Evolutionary conservation across 92 coral and sea anemone species (phyloP), one percentile per base, ranked within the genome.

Genomic region (Zoanthus gigantus): DNA sequence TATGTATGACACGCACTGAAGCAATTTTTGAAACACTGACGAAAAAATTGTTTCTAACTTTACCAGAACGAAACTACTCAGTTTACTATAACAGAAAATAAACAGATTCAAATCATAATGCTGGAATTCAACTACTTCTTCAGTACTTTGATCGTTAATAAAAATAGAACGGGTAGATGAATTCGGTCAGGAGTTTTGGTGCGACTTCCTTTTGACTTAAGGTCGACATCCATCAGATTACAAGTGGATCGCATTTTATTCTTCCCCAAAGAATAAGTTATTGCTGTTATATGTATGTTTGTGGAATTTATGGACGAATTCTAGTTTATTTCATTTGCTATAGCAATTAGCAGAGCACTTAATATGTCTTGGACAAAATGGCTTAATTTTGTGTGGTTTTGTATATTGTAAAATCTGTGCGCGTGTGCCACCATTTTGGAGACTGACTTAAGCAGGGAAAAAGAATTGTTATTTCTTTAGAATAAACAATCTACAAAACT

Each of bases 351-450:
- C 46, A 74, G 16, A 81, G 66, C 45, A 65, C 29, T 46, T 45
- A 81, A 66, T 81, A 65, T 65, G 57, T 65, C 53, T 67, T 63
- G 37, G 31, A 28, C 66, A 52, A 65, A 66, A 18, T 63, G 13
- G 71, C 29, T 34, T 63, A 73, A 67, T 81, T 81, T 45, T 28
- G n/a, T 63, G 85, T 54, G 85, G 85, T 81, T 81, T 81, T 48
- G 17, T 31, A 37, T 13, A 14, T 58, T 15, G 48, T 12, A 65
- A 80, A 46, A 9, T 9, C 57, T 23, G 58, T 52, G 44, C 11
- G 30, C 45, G 58, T 52, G 44, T 23, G 30, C 37, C 74, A 65
- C 60, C 23, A 58, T 65, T 76, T 28, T 15, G 32, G 44, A 8
- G 9, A 16, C 66, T 29, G 45, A 14, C 30, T 52, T 77, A 23